Percentiles rank a stretch among this genome's conserved stretches.
Evolutionary conservation across 2,888 invertebrate species (phyloP).

Genomic region (Cosmopolites sordidus): DNA sequence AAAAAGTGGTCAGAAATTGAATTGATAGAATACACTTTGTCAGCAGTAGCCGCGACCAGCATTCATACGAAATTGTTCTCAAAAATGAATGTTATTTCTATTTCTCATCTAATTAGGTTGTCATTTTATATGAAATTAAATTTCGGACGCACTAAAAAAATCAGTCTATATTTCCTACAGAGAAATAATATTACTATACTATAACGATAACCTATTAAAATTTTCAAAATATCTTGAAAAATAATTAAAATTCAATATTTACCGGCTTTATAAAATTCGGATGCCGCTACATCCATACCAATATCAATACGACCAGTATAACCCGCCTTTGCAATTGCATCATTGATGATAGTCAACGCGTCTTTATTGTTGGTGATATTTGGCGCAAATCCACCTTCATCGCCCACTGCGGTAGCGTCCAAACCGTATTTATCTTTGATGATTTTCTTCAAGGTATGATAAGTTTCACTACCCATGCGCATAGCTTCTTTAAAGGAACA

Average conservation of each 20-base stretch:
- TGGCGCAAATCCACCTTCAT: slow-evolving; percentile 98
- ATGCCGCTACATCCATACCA: slow-evolving; percentile 99
- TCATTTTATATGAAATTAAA: no score
- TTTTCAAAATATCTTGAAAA: not conserved
- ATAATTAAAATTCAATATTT: slow-evolving; percentile 28
- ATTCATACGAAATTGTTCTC: no score
- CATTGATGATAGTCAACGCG: slow-evolving; percentile 78
- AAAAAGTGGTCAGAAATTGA: no score
- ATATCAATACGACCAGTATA: slow-evolving; percentile 97
- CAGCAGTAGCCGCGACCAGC: no score
- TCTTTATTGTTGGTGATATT: slow-evolving; percentile 97
- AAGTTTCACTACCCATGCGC: slow-evolving; percentile 97
- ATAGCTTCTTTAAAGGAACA: slow-evolving; percentile 91
- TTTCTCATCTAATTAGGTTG: no score
- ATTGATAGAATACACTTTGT: no score
- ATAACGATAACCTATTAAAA: no score
- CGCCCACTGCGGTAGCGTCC: slow-evolving; percentile 97
- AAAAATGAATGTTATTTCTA: no score
- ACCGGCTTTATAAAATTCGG: slow-evolving; percentile 86
- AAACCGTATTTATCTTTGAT: slow-evolving; percentile 94
- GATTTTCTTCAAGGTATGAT: slow-evolving; percentile 95
- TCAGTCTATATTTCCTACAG: no score
- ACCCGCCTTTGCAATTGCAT: slow-evolving; percentile 91
- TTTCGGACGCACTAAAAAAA: no score
- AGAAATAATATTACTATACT: no score